Base-by-base conservation (phyloP, 1,140 invertebrate genomes). In the Rhopalosiphum padi region DNA sequence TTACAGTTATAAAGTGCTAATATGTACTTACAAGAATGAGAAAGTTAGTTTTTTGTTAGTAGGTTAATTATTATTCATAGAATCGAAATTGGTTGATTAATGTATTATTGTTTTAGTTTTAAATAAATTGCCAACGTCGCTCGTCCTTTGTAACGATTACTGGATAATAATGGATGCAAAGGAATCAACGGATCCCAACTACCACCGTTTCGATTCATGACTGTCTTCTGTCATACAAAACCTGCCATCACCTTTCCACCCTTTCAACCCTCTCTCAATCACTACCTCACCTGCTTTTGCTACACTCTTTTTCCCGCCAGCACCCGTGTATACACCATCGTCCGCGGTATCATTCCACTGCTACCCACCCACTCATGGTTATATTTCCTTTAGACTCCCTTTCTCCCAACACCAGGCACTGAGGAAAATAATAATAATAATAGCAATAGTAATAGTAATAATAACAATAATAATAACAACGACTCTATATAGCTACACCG, bases 191-290 rank as follows among this genome's bases (percentile, higher is more conserved):
- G 23, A 77, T 77, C n/a, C 60, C n/a, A 51, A 77, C 60, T 77
- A 77, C 30, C n/a, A n/a, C 87, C 87, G 48, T 88, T 88, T 53
- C 55, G 37, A 41, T 68, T 68, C 90, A 18, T 35, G 55, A 25
- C 90, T 60, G 46, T 77, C 90, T 46, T 48, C 90, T 35, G 90
- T 95, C 94, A 68, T 37, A 90, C 51, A 55, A 55, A 18, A 60
- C 89, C 55, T 41, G 53, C 90, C 37, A 25, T 68, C 53, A 68
- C 37, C 90, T 55, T 60, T 60, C 21, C 89, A 68, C 53, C 51
- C 89, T 30, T 35, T 51, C 86, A 51, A 23, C n/a, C 21, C n/a
- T 37, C 9, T 23, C n/a, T 6, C 48, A 30, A 41, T 41, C 41
- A 85, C 83, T 85, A n/a, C 60, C 60, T n/a, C 60, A n/a, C 15